Percentiles rank a stretch among this genome's conserved stretches.
These are phyloP conservation scores for Speoplatyrhinus poulsoni DNA, from an alignment of 2,113 vertebrate species.

Conservation along the genomic window DNA sequence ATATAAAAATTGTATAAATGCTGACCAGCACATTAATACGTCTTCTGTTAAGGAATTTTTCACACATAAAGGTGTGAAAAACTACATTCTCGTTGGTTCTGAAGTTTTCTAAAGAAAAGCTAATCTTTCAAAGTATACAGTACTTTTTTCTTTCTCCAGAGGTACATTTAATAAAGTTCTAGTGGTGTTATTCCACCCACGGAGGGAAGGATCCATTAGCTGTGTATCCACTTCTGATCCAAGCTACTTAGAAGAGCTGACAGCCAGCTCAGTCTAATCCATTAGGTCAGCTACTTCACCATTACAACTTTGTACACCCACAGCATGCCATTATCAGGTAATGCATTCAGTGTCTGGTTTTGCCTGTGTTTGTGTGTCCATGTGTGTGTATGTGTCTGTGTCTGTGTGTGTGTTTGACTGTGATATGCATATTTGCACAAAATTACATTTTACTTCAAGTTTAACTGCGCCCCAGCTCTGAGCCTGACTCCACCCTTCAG, in stretches of 20 bases:
- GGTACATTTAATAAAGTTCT: slow-evolving; percentile 51
- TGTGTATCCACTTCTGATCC: slow-evolving; percentile 70
- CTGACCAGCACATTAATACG: too few relatives aligned
- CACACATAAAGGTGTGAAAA: too few relatives aligned
- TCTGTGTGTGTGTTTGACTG: too few relatives aligned
- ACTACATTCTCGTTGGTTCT: slow-evolving; percentile 12
- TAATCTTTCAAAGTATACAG: too few relatives aligned
- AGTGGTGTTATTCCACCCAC: slow-evolving; percentile 67
- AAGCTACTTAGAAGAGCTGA: slow-evolving; percentile 73
- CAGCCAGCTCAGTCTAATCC: slow-evolving; percentile 72
- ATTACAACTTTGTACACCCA: slow-evolving; percentile 69
- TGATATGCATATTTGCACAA: too few relatives aligned
- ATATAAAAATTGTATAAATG: too few relatives aligned
- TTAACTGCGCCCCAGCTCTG: too few relatives aligned
- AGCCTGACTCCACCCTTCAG: too few relatives aligned
- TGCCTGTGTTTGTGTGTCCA: neutral
- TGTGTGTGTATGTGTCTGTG: neutral
- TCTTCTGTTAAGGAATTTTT: too few relatives aligned
- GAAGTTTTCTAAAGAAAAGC: slow-evolving; percentile 14
- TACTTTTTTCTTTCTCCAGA: slow-evolving; percentile 13
- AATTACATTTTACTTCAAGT: too few relatives aligned
- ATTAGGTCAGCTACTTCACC: slow-evolving; percentile 72
- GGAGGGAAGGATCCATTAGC: slow-evolving; percentile 71
- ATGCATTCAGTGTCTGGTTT: slow-evolving; percentile 36
- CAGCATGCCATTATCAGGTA: slow-evolving; percentile 69